Conservation (phyloP, 2,888 invertebrate genomes). For the Chrysina gloriosa region DNA sequence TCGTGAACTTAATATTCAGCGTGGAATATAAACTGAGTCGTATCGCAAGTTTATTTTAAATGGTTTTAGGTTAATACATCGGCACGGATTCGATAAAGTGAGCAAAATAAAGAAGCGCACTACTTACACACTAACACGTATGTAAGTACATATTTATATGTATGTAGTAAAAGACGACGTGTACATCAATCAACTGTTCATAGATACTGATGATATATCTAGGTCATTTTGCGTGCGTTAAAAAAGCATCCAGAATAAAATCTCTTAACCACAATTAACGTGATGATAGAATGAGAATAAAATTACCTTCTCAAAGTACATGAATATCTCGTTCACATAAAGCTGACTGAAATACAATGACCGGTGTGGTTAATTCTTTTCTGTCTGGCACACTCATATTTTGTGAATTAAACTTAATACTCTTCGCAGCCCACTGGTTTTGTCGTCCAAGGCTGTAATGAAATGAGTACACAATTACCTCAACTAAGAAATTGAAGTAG, state of each 20-base stretch:
- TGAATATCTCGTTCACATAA: not conserved
- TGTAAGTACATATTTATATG: constrained; percentile 20
- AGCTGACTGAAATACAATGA: not conserved
- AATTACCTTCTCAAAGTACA: not conserved
- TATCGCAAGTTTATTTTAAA: constrained; percentile 7
- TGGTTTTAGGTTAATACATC: not conserved
- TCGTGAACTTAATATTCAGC: constrained; percentile 32
- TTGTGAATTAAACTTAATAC: constrained; percentile 25
- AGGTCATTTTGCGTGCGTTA: constrained; percentile 31
- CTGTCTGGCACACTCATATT: constrained; percentile 19
- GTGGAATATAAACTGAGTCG: constrained; percentile 30
- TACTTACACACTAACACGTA: constrained; percentile 26
- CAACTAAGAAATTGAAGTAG: constrained; percentile 13
- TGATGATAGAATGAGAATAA: constrained; percentile 4
- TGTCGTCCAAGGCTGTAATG: constrained; percentile 34
- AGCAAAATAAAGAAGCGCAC: constrained; percentile 14
- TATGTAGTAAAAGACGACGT: constrained; percentile 28
- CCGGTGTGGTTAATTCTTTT: not conserved
- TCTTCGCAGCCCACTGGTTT: constrained; percentile 32
- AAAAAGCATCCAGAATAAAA: constrained; percentile 33
- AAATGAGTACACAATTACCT: constrained; percentile 9
- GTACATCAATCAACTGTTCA: constrained; percentile 35
- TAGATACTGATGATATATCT: constrained; percentile 33
- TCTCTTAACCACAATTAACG: constrained; percentile 15
- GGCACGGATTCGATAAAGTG: not conserved